These are phyloP conservation scores for Diadema setosum DNA, from an alignment of 35 echinoderm and acorn worm genomes.

Conservation along the genomic window DNA sequence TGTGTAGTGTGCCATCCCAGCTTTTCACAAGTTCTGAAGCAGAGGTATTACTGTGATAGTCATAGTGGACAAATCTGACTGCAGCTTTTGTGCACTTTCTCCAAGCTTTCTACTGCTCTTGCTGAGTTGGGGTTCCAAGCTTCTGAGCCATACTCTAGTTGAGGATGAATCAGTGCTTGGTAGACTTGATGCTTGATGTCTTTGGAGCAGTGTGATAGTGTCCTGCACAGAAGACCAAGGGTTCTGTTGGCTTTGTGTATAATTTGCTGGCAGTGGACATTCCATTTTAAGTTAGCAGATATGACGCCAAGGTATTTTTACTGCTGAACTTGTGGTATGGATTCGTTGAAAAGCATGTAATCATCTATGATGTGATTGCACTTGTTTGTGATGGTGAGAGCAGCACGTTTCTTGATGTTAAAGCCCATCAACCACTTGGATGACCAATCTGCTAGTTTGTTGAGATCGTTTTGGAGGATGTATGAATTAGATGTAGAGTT, in stretches of 20 bases:
- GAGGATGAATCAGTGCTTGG: no score
- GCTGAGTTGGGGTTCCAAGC: no score
- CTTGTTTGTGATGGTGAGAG: neutral
- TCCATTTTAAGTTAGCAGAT: neutral
- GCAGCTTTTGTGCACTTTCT: neutral
- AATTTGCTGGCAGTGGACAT: neutral
- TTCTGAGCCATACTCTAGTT: no score
- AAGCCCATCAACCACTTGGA: neutral
- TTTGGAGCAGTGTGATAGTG: no score
- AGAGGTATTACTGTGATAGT: neutral
- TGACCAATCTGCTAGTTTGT: no score
- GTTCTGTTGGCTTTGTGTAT: neutral
- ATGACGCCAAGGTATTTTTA: neutral
- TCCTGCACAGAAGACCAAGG: neutral
- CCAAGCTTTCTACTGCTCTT: neutral
- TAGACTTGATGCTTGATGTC: no score
- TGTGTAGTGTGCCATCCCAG: constrained; percentile 10
- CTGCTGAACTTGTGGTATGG: neutral
- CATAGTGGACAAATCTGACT: neutral
- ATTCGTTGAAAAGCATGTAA: neutral
- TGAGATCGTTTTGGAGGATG: neutral
- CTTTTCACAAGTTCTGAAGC: neutral
- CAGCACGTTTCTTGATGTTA: neutral
- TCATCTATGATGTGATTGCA: neutral
- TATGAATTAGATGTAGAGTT: neutral